phyloP scores from a whole-genome alignment of 92 coral and sea anemone genomes.

The Paramuricea clavata region DNA sequence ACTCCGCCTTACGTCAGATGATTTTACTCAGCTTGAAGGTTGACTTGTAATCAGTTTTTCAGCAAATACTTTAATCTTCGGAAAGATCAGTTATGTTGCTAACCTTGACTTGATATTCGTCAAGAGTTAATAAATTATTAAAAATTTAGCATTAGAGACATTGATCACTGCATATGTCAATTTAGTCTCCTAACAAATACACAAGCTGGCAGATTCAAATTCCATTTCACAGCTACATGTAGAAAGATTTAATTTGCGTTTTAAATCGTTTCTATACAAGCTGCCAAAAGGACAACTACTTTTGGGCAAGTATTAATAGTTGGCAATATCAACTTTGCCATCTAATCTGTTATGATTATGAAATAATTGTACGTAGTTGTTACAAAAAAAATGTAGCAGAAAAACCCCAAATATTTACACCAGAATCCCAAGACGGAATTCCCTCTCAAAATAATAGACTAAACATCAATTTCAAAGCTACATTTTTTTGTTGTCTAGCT shows the following conservation, averaged over 20 bases:
- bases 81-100: background rate
- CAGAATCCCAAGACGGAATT: too few species aligned
- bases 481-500: too few species aligned
- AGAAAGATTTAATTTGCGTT: background rate
- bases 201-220: background rate
- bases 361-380: background rate
- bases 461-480: too few species aligned
- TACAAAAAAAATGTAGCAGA: background rate
- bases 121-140: background rate
- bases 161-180: too few species aligned
- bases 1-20: too few species aligned
- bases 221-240: background rate
- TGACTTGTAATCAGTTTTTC: too few species aligned
- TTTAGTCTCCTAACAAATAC: background rate
- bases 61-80: background rate
- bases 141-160: background rate
- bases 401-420: too few species aligned
- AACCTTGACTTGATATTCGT: background rate
- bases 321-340: background rate
- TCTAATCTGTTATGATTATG: background rate
- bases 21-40: too few species aligned
- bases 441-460: too few species aligned
- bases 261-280: background rate
- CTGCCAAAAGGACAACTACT: background rate
- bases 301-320: background rate